Evolutionary conservation across 2,113 vertebrate genomes (phyloP).

Genomic region (Lampris megalopsis): DNA sequence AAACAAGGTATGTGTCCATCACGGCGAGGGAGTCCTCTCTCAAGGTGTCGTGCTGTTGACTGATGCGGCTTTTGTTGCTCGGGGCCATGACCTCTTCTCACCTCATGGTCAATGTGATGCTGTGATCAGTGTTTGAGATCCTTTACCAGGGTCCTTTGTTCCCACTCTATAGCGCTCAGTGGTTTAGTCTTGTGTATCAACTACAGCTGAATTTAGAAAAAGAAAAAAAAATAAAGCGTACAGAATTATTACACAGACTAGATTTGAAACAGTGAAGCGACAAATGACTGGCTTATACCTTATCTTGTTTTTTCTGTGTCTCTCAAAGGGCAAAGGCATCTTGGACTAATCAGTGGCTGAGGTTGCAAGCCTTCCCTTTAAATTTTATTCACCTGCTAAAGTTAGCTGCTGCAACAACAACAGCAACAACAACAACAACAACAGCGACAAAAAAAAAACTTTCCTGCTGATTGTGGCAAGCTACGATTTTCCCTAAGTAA

Average conservation of each 20-base stretch:
- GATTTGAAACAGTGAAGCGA: conserved; percentile 66
- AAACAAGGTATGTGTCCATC: conserved; percentile 88
- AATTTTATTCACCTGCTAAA: conserved; percentile 74
- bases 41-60: conserved; percentile 63
- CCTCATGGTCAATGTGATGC: conserved; percentile 76
- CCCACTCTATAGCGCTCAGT: conserved; percentile 64
- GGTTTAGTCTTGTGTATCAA: conserved; percentile 70
- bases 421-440: conserved; percentile 19
- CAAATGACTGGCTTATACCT: conserved; percentile 62
- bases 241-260: conserved; percentile 55
- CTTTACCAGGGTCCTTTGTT: conserved; percentile 67
- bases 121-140: conserved; percentile 74
- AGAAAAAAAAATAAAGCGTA: background rate
- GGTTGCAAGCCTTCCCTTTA: conserved; percentile 69
- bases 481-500: conserved; percentile 82
- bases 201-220: conserved; percentile 48
- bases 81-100: conserved; percentile 65
- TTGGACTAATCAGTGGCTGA: conserved; percentile 69
- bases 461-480: conserved; percentile 82
- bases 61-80: conserved; percentile 67
- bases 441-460: conserved; percentile 57
- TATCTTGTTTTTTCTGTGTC: conserved; percentile 76
- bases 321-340: conserved; percentile 72
- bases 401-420: conserved; percentile 70
- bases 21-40: background rate